Percentiles rank a stretch among this genome's conserved stretches.
Evolutionary conservation across 2,113 vertebrate genomes (phyloP).

Genomic region (Verasper variegatus): DNA sequence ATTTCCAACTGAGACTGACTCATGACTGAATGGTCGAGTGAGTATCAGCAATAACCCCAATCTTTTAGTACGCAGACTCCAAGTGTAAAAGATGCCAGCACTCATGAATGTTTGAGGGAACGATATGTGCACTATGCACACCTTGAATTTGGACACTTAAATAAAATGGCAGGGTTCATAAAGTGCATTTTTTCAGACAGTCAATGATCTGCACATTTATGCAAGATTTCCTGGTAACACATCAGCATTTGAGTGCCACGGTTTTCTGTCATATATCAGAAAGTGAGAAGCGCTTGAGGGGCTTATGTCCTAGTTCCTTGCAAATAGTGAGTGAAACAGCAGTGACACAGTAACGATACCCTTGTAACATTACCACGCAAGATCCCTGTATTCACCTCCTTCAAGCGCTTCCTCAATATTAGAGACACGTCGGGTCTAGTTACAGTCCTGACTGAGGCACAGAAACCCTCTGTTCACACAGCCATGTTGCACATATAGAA

Average conservation of each 20-base stretch:
- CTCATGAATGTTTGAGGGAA: too few species aligned
- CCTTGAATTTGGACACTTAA: background rate
- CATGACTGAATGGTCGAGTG: too few species aligned
- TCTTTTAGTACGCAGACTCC: too few species aligned
- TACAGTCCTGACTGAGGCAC: background rate
- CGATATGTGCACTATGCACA: too few species aligned
- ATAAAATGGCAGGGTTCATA: background rate
- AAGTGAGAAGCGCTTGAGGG: background rate
- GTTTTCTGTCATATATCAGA: too few species aligned
- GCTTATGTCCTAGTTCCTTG: background rate
- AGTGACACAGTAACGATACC: background rate
- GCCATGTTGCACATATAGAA: conserved; percentile 17
- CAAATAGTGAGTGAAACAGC: background rate
- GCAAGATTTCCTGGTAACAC: too few species aligned
- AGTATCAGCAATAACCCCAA: too few species aligned
- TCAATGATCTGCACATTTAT: too few species aligned
- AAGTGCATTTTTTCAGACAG: too few species aligned
- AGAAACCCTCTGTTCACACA: background rate
- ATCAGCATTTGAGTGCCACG: too few species aligned
- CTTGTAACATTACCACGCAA: background rate
- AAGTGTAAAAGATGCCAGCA: too few species aligned
- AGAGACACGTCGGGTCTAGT: background rate
- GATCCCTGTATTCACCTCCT: background rate
- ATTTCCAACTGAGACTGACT: too few species aligned
- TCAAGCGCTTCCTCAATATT: background rate